Conservation (phyloP, 92 coral and sea anemone species). For the Epizoanthus illoricatus region DNA sequence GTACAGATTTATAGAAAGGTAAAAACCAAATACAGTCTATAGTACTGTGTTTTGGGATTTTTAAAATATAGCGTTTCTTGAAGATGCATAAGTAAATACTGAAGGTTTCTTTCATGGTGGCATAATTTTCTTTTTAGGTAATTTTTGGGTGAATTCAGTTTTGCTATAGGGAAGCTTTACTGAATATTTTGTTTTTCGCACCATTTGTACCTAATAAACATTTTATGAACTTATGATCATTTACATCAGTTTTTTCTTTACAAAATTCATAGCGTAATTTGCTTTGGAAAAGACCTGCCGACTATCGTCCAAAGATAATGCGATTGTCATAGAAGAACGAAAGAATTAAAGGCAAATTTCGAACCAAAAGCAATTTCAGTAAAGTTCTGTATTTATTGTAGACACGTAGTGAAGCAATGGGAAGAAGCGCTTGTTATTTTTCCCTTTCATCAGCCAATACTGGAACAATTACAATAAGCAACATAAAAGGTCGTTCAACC, state of each 20-base stretch:
- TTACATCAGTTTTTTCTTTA: neutral
- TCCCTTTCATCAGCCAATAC: neutral
- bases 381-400: neutral
- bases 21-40: too few species aligned
- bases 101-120: too few species aligned
- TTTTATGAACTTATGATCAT: neutral
- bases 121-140: too few species aligned
- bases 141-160: neutral
- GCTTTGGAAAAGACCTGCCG: too few species aligned
- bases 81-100: too few species aligned
- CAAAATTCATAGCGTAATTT: too few species aligned
- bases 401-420: neutral
- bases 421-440: neutral
- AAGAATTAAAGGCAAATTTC: neutral
- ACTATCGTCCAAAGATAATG: neutral
- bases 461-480: neutral
- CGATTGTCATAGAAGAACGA: neutral
- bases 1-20: too few species aligned
- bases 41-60: too few species aligned
- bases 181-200: neutral
- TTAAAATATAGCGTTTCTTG: too few species aligned
- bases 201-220: neutral
- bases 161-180: neutral
- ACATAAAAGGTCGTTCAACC: conserved; percentile 2
- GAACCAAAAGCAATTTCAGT: neutral